Evolutionary conservation across 2,113 vertebrate species (phyloP), one percentile per base, ranked within the genome.

Genomic region (Corvus hawaiiensis): DNA sequence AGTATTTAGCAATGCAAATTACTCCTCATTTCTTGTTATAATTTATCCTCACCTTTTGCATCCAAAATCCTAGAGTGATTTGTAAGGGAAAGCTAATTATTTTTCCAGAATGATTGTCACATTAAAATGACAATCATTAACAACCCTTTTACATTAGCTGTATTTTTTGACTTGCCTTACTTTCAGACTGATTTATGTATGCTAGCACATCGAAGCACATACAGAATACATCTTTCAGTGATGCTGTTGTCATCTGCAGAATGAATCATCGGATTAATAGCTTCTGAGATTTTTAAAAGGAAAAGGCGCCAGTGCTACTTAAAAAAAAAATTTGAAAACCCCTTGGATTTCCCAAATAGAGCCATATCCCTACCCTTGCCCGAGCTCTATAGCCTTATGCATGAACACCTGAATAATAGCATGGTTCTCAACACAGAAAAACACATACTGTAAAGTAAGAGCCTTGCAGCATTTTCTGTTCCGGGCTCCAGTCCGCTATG

Each of bases 81-180:
- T 21, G 7, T 28, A 80, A 66, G 17, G 6, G 13, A 88, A 93
- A 76, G 46, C 28, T 16, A 52, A 22, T 63, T 35, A 23, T 35
- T 56, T 79, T 93, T 67, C 24, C 52, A 84, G 41, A 84, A 89
- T 10, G 18, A 68, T 6, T 52, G 19, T 35, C 72, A 74, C 55
- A 37, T 73, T 67, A 41, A 67, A 73, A 19, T 39, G 27, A 73
- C n/a, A 84, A 7, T 14, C 27, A 52, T 24, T 62, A 91, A 48
- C 10, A 63, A 44, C 4, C 20, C 15, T 77, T 92, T 49, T 44
- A 61, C 2, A 1, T 59, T 54, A 54, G 1, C 0, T 6, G 1
- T 35, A 49, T 68, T 20, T 66, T 87, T 43, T 39, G 4, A 80
- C 33, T 69, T 62, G 75, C 39, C 8, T 79, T 72, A 55, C 3